A percentile compares a stretch with the other conserved stretches of the same genome.
Conservation (phyloP, 2,888 invertebrate genomes). For the Loripinus fragilis region DNA sequence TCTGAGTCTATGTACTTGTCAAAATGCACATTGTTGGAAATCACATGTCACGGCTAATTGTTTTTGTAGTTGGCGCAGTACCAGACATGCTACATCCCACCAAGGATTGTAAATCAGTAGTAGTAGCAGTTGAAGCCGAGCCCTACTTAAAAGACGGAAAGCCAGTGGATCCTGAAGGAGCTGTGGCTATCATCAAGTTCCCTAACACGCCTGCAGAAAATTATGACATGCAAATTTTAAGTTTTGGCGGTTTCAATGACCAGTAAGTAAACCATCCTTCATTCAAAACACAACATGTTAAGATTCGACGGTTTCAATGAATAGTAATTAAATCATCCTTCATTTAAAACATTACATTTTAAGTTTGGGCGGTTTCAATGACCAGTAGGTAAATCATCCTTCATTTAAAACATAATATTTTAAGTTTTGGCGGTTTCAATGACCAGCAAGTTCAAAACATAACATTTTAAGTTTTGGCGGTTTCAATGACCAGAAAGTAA, state of each 20-base stretch:
- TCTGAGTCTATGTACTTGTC: no score
- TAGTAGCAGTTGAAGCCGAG: slow-evolving; percentile 72
- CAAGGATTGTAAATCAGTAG: slow-evolving; percentile 60
- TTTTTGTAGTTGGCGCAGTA: slow-evolving; percentile 62
- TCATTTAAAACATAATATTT: no score
- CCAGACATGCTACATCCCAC: slow-evolving; percentile 70
- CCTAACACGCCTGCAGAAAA: slow-evolving; percentile 26
- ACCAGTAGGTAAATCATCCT: no score
- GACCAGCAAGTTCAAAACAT: no score
- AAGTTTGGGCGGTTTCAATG: no score
- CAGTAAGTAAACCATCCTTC: slow-evolving; percentile 39
- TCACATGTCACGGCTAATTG: no score
- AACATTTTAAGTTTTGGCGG: slow-evolving; percentile 51
- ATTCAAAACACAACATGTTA: no score
- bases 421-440: no score
- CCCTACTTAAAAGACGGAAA: slow-evolving; percentile 43
- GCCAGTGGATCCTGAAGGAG: slow-evolving; percentile 63
- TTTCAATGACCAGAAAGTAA: slow-evolving; percentile 59
- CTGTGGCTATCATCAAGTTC: slow-evolving; percentile 63
- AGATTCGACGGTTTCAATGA: no score
- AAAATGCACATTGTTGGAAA: no score
- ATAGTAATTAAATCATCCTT: no score
- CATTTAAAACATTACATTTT: no score
- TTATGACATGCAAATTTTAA: slow-evolving; percentile 31
- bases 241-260: slow-evolving; percentile 61